Base-by-base conservation (phyloP, 2,113 vertebrate genomes). In the Cephalopterus ornatus region DNA sequence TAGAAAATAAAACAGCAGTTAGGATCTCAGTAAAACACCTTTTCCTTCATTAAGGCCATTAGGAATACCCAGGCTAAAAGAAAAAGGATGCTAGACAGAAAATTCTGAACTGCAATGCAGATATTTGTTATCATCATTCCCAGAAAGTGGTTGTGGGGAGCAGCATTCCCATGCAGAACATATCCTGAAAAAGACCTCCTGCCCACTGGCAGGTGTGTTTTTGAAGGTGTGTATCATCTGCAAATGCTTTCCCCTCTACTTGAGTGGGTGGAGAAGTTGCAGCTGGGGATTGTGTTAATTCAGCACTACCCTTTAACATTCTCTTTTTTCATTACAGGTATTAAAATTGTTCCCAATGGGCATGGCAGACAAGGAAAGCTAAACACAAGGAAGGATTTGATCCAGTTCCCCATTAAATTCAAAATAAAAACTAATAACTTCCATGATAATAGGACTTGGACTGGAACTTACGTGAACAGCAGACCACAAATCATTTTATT, bases 361-460 rank as follows among this genome's bases (percentile, higher is more conserved):
- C 26, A 35, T 21, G 75, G 74, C 20, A 90, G 61, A 71, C 13
- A 78, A 92, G 44, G 30, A 55, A 92, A 91, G 49, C 35, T 47
- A 84, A 88, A 65, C 61, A 84, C 0, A 0, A 68, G 49, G 52
- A 84, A 79, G 32, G 27, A 75, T 30, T 74, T 6, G 11, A 92
- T 84, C 50, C 76, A 75, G 75, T 49, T 79, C 76, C 52, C 41
- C 62, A 89, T 62, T 92, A 93, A 89, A 96, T 68, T 89, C 32
- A 39, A 67, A 85, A 78, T 52, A 75, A 84, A 93, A 95, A 35
- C 68, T 68, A 80, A 47, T 83, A 81, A 71, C 68, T 94, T 82
- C 44, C 12, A 5, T 59, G 80, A 50, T 72, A 93, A 84, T 22
- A 88, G 62, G 53, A 93, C 41, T 2, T 80, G 88, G 73, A 80